Evolutionary conservation across 2,797 vertebrate species (phyloP).

Genomic region (Brotula barbata): DNA sequence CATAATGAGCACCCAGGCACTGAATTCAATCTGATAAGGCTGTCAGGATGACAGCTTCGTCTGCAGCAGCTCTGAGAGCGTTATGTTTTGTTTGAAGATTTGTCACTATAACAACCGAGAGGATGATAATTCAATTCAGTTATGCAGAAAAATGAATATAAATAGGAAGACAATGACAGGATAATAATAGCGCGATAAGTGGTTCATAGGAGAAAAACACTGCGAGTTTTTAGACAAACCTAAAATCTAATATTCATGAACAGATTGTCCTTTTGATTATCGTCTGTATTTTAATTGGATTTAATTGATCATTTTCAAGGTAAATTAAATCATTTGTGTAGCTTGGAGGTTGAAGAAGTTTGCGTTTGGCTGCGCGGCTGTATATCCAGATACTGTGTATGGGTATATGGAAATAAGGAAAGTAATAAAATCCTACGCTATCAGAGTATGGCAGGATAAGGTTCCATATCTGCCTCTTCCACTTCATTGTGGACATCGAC

Average conservation of each 20-base stretch:
- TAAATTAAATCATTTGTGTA: neutral
- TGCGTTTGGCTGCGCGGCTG: neutral
- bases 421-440: neutral
- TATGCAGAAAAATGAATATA: neutral
- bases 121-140: conserved; percentile 7
- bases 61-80: neutral
- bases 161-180: conserved; percentile 2
- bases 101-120: neutral
- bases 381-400: no score
- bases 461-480: no score
- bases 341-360: neutral
- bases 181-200: neutral
- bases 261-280: neutral
- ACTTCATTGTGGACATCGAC: no score
- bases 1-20: conserved; percentile 5
- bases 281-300: neutral
- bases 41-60: conserved; percentile 24
- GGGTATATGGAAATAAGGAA: neutral
- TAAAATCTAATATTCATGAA: neutral
- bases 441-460: no score
- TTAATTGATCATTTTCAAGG: neutral
- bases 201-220: neutral
- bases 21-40: conserved; percentile 30
- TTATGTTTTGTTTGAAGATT: conserved; percentile 15
- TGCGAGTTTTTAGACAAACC: neutral